Evolutionary conservation across 2,888 invertebrate genomes (phyloP).

Genomic region (Drosophila kanekoi): DNA sequence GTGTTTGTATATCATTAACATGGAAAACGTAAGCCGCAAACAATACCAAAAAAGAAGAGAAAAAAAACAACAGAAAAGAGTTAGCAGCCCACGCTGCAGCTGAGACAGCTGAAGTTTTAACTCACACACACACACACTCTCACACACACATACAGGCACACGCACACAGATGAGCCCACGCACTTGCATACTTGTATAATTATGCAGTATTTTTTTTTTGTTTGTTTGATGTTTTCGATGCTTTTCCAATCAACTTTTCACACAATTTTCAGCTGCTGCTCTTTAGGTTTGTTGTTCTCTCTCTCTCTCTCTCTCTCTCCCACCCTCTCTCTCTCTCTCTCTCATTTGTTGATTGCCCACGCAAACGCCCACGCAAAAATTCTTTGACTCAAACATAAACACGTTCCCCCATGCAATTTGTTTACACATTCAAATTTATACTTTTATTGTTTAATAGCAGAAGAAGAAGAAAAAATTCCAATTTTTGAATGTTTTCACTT

Average conservation of each 20-base stretch:
- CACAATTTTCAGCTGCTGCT: conserved; percentile 48
- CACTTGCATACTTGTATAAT: conserved; percentile 54
- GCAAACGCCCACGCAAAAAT: conserved; percentile 67
- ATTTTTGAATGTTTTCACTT: conserved; percentile 30
- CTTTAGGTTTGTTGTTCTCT: conserved; percentile 23
- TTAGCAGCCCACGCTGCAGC: conserved; percentile 63
- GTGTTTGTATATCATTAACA: conserved; percentile 77
- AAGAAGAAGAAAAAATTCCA: conserved; percentile 22
- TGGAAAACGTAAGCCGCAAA: conserved; percentile 61
- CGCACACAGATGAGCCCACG: conserved; percentile 31
- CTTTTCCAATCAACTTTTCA: conserved; percentile 65
- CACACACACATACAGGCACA: neutral
- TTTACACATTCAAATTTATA: conserved; percentile 41
- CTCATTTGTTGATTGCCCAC: conserved; percentile 52
- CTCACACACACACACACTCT: conserved; percentile 11
- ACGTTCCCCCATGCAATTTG: conserved; percentile 35
- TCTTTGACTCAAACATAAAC: conserved; percentile 34
- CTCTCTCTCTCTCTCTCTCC: neutral
- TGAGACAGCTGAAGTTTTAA: conserved; percentile 42
- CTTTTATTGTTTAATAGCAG: conserved; percentile 18
- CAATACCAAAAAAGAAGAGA: conserved; percentile 5
- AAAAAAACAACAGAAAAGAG: no score
- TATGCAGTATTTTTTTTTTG: conserved; percentile 49
- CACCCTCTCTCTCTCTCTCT: conserved; percentile 14
- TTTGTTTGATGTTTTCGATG: conserved; percentile 67